These are phyloP conservation scores for Etheostoma nigrum DNA, from an alignment of 2,797 vertebrate genomes.

Conservation along the genomic window DNA sequence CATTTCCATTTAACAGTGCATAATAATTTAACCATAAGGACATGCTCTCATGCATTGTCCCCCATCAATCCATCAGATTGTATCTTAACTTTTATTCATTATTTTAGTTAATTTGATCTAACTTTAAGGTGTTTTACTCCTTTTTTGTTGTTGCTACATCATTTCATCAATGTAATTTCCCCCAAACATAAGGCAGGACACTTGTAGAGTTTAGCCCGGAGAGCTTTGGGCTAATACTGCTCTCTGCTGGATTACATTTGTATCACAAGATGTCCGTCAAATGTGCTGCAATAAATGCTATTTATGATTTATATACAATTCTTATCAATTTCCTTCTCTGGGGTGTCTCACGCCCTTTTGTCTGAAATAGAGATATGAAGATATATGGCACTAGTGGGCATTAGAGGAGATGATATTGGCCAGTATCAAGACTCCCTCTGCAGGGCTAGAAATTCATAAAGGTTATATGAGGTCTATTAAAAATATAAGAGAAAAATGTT, in stretches of 20 bases:
- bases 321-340: not conserved
- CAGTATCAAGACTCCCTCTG: not conserved
- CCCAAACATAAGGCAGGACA: conserved; percentile 5
- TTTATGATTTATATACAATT: not conserved
- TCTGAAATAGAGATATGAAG: conserved; percentile 18
- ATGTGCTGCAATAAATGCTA: not conserved
- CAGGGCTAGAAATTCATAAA: conserved; percentile 1
- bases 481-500: not conserved
- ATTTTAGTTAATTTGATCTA: not conserved
- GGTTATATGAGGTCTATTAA: conserved; percentile 10
- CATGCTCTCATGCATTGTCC: not conserved
- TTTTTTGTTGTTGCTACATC: not conserved
- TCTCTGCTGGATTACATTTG: conserved; percentile 55
- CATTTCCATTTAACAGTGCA: not conserved
- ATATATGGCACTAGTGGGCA: not conserved
- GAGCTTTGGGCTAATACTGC: conserved; percentile 37
- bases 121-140: not conserved
- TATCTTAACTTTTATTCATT: not conserved
- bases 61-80: not conserved
- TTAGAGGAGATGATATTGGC: conserved; percentile 7
- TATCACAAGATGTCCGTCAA: conserved; percentile 10
- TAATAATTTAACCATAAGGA: not conserved
- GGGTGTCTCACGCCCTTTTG: not conserved
- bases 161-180: not conserved
- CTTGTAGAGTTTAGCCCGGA: not conserved